These are phyloP conservation scores for Galago senegalensis DNA, from an alignment of 2,797 vertebrate species.

Conservation along the genomic window DNA sequence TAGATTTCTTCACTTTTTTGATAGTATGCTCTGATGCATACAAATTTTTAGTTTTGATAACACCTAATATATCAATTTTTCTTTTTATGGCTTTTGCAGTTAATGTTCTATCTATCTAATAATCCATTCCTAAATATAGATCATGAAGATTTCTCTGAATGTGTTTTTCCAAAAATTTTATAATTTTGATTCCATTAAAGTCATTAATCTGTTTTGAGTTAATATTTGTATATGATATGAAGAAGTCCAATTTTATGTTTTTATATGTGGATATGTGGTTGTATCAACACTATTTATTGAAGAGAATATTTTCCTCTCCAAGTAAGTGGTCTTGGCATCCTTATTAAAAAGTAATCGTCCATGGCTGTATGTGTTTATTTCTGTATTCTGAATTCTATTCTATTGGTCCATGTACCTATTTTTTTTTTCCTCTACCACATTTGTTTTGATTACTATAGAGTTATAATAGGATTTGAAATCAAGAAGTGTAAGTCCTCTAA, in stretches of 20 bases:
- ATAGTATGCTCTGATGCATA: not conserved
- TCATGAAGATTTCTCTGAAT: not conserved
- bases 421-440: not conserved
- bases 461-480: not conserved
- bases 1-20: slow-evolving; percentile 21
- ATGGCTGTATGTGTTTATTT: not conserved
- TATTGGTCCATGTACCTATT: not conserved
- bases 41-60: slow-evolving; percentile 7
- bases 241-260: not conserved
- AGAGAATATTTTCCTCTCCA: not conserved
- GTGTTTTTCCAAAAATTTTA: not conserved
- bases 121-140: not conserved
- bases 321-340: not conserved
- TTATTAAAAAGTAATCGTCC: not conserved
- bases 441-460: not conserved
- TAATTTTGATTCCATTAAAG: not conserved
- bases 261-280: not conserved
- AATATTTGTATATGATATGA: not conserved
- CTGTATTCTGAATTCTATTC: not conserved
- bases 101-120: not conserved
- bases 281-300: not conserved
- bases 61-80: not conserved
- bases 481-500: not conserved
- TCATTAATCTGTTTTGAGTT: not conserved
- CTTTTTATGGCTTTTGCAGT: not conserved